Percentiles rank a stretch among this genome's conserved stretches.
phyloP scores from a whole-genome alignment of 1,140 invertebrate genomes.

The Drosophila tristis region DNA sequence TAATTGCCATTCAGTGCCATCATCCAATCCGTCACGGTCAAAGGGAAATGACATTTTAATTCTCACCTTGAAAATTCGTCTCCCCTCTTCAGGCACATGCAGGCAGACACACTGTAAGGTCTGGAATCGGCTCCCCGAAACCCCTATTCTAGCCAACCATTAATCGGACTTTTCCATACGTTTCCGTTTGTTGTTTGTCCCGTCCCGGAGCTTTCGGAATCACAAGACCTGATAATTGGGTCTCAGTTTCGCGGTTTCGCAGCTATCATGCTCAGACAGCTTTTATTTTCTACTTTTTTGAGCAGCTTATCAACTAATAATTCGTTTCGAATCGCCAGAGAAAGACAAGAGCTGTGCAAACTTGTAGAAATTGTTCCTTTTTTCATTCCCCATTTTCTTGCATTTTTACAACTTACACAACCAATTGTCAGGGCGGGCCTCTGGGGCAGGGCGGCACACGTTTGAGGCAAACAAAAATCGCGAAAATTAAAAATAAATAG shows the following conservation, averaged over 20 bases:
- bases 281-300: conserved; percentile 31
- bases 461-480: conserved; percentile 52
- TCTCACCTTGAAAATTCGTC: conserved; percentile 6
- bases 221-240: conserved; percentile 63
- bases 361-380: neutral
- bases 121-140: neutral
- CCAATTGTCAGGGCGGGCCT: conserved; percentile 16
- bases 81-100: too few species aligned
- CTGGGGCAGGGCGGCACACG: conserved; percentile 33
- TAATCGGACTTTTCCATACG: neutral
- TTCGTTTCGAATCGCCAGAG: conserved; percentile 38
- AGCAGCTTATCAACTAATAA: conserved; percentile 47
- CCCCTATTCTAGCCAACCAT: neutral
- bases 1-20: conserved; percentile 21
- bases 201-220: conserved; percentile 41
- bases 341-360: conserved; percentile 44
- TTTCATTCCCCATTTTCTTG: too few species aligned
- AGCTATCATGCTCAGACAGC: conserved; percentile 71
- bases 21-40: neutral
- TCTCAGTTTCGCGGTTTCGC: neutral
- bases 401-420: conserved; percentile 59
- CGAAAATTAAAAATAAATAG: conserved; percentile 48
- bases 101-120: neutral
- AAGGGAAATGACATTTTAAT: conserved; percentile 20
- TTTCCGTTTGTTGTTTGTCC: conserved; percentile 23